These are phyloP conservation scores for Salarias fasciatus DNA, from an alignment of 2,797 vertebrate species.

Conservation along the genomic window DNA sequence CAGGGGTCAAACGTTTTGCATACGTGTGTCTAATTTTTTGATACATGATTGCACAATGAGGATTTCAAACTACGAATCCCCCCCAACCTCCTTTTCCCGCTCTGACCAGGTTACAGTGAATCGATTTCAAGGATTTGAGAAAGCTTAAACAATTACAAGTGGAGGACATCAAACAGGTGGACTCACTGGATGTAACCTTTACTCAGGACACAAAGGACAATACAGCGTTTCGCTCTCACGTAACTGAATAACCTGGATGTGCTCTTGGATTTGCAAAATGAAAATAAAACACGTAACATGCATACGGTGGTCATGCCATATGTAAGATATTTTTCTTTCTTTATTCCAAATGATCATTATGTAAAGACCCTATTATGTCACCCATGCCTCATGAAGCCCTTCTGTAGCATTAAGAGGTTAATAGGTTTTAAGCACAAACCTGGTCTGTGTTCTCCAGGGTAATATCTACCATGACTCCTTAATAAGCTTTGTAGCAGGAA, in stretches of 20 bases:
- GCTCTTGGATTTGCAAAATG: slow-evolving; percentile 10
- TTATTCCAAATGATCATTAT: not conserved
- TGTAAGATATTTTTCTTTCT: not conserved
- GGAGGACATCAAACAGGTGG: slow-evolving; percentile 60
- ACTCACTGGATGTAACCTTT: slow-evolving; percentile 52
- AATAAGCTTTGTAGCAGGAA: slow-evolving; percentile 3
- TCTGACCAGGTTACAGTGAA: slow-evolving; percentile 35
- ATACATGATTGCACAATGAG: slow-evolving; percentile 64
- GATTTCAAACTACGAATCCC: slow-evolving; percentile 8
- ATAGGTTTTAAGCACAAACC: not conserved
- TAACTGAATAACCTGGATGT: slow-evolving; percentile 18
- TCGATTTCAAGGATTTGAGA: slow-evolving; percentile 52
- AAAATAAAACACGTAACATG: not conserved
- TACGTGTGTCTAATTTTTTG: slow-evolving; percentile 48
- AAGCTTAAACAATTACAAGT: slow-evolving; percentile 67
- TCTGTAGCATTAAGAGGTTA: not conserved
- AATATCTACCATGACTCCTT: slow-evolving; percentile 1
- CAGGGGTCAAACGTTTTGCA: slow-evolving; percentile 46
- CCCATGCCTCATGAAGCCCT: not conserved
- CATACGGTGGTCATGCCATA: not conserved
- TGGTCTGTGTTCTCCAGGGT: not conserved
- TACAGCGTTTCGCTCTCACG: slow-evolving; percentile 29
- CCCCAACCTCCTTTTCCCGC: not conserved
- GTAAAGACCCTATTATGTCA: not conserved
- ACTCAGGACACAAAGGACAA: slow-evolving; percentile 53